A percentile compares a stretch with the other conserved stretches of the same genome.
Conservation (phyloP, 1,140 invertebrate genomes). For the Drepana arcuata region DNA sequence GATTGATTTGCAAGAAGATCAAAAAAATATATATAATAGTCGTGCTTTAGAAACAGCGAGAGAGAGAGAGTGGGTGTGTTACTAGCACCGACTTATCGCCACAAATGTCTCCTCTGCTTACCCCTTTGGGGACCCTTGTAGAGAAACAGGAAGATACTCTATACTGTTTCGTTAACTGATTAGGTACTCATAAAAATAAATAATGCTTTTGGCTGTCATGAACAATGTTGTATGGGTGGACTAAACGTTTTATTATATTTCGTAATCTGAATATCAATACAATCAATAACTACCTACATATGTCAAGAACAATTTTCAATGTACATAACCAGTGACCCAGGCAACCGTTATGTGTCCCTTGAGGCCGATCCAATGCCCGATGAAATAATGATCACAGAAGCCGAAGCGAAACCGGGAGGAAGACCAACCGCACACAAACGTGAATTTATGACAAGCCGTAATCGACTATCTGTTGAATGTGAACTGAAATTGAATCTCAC, state of each 20-base stretch:
- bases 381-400: constrained; percentile 44
- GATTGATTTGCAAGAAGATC: no score
- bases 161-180: no score
- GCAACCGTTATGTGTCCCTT: constrained; percentile 36
- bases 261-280: neutral
- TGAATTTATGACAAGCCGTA: constrained; percentile 20
- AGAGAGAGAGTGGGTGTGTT: no score
- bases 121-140: no score
- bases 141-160: no score
- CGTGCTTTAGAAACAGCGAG: no score
- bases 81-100: no score
- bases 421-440: constrained; percentile 5
- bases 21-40: no score
- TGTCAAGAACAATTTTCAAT: constrained; percentile 8
- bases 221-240: no score
- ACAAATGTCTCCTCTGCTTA: no score
- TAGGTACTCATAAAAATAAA: no score
- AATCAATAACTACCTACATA: constrained; percentile 5
- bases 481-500: constrained; percentile 2
- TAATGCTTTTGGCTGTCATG: no score
- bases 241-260: neutral
- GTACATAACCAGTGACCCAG: constrained; percentile 6
- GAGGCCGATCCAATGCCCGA: constrained; percentile 31
- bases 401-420: constrained; percentile 2
- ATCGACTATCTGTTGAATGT: constrained; percentile 26